These are phyloP conservation scores for Drosophila arizonae DNA, from an alignment of 1,140 invertebrate genomes.

Conservation along the genomic window DNA sequence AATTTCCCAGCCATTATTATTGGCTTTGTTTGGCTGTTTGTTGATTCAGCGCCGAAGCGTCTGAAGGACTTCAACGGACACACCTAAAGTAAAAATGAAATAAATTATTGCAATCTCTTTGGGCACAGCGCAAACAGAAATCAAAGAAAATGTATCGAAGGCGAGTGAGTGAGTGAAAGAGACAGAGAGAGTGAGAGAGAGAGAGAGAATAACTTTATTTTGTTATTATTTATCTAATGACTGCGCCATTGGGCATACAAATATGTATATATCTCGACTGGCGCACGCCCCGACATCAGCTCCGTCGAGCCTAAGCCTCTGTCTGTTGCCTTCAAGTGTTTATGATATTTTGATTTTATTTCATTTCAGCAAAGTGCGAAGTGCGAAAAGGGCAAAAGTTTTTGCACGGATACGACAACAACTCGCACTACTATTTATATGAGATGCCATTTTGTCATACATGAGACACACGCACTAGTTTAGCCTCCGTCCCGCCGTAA, in stretches of 20 bases:
- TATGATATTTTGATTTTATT: conserved; percentile 80
- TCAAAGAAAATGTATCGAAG: conserved; percentile 22
- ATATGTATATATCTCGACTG: conserved; percentile 43
- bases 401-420: conserved; percentile 46
- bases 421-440: not conserved
- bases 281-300: conserved; percentile 32
- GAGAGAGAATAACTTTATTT: conserved; percentile 42
- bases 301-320: conserved; percentile 2
- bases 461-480: conserved; percentile 23
- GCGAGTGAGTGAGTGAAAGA: not conserved
- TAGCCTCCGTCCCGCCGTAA: not conserved
- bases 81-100: not conserved
- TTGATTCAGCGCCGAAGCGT: conserved; percentile 26
- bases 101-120: conserved; percentile 48
- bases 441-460: conserved; percentile 39
- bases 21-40: conserved; percentile 73
- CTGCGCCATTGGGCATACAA: conserved; percentile 43
- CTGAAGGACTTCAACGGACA: conserved; percentile 19
- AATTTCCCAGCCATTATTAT: conserved; percentile 71
- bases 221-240: conserved; percentile 75
- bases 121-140: conserved; percentile 14
- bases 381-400: conserved; percentile 40
- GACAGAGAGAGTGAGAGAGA: not conserved
- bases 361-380: conserved; percentile 22
- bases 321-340: conserved; percentile 56